Evolutionary conservation across 2,888 invertebrate genomes (phyloP), one percentile per base, ranked within the genome.

Genomic region (Drosophila putrida): DNA sequence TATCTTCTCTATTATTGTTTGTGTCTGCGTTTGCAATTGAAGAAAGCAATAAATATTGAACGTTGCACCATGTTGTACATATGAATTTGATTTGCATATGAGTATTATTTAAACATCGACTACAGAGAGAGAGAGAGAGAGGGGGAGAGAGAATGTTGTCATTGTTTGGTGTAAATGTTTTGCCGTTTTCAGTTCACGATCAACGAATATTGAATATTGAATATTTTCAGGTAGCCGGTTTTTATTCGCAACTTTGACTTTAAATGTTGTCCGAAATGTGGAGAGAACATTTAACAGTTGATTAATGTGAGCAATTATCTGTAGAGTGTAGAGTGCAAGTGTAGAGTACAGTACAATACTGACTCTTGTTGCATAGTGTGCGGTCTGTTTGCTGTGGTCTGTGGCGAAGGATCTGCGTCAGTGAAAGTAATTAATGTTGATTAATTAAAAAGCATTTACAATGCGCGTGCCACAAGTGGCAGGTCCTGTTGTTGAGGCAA

Each of bases 391-490:
- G 57, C 13, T 61, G 31, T 50, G 47, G 57, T 33, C 11, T 31
- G 15, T 31, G 8, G 28, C 4, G 28, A 31, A 8, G 31, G 31
- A 8, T 28, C 6, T 28, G 28, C 8, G 28, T 28, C 28, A 6
- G 6, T 28, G 9, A 27, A 71, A 68, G 54, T 60, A 80, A 80
- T 80, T 78, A 70, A 60, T 55, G 51, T 49, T 49, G 62, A 83
- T 80, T 83, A 86, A 88, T 88, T 80, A 72, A 67, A 20, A 44
- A 20, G 31, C 25, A 63, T 41, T 43, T 36, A 5, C 15, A 38
- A 61, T 38, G 51, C 41, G 41, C 13, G 38, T 15, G 39, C n/a
- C 63, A 31, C 63, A 61, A 25, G 27, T 15, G n/a, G 46, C 53
- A 27, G n/a, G 6, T 5, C 46, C 8, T 54, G n/a, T 20, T 35